Conservation (phyloP, 1,140 invertebrate species). For the Bemisia tabaci region DNA sequence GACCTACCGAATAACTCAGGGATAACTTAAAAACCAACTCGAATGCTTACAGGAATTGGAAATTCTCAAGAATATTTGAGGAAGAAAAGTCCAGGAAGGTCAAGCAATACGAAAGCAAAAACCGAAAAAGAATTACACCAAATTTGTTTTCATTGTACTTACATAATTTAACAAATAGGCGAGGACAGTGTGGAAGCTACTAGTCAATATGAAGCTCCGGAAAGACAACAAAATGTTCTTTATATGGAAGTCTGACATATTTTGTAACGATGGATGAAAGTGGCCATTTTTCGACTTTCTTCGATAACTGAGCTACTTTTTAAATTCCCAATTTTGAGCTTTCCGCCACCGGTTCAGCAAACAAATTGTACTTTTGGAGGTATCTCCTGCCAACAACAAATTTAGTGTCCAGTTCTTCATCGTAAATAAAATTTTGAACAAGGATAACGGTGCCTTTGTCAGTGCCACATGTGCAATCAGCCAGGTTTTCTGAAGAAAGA, state of each 20-base stretch:
- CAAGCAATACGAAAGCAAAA: too few species aligned
- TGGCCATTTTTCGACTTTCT: not conserved
- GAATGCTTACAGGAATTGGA: too few species aligned
- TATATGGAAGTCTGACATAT: slow-evolving; percentile 5
- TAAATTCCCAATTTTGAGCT: slow-evolving; percentile 5
- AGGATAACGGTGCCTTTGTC: not conserved
- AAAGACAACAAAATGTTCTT: too few species aligned
- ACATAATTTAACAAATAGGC: too few species aligned
- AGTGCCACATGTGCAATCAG: slow-evolving; percentile 7
- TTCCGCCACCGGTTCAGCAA: slow-evolving; percentile 1
- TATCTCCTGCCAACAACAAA: slow-evolving; percentile 3
- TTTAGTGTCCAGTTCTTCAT: not conserved
- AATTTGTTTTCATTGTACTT: too few species aligned
- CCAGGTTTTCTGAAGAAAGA: not conserved
- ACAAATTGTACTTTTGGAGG: slow-evolving; percentile 3
- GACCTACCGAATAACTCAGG: too few species aligned
- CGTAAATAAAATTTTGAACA: slow-evolving; percentile 6
- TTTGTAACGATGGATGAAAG: slow-evolving; percentile 2
- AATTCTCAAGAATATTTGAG: too few species aligned
- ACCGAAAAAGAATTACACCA: too few species aligned
- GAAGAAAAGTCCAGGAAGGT: too few species aligned
- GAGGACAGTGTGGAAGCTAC: too few species aligned
- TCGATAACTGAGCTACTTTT: slow-evolving; percentile 1
- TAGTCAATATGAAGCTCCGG: too few species aligned
- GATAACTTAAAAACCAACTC: too few species aligned